phyloP scores from a whole-genome alignment of 2,113 vertebrate species.

The Mystacornis crossleyi region DNA sequence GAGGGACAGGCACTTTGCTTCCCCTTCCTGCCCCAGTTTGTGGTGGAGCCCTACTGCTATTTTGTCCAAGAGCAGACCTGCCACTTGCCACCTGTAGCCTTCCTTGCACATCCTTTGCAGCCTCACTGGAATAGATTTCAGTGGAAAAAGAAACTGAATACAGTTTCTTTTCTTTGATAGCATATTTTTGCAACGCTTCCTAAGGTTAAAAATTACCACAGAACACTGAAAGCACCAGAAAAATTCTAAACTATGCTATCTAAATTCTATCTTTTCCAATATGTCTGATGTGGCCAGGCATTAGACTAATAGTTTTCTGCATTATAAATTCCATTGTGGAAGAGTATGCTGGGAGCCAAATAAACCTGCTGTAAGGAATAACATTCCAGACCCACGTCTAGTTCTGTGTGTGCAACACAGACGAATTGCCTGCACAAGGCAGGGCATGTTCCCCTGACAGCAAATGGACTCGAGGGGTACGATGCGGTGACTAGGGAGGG shows the following conservation, averaged over 20 bases:
- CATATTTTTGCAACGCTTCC: neutral
- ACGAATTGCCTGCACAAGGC: neutral
- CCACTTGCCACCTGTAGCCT: neutral
- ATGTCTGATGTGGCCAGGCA: neutral
- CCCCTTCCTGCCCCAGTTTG: neutral
- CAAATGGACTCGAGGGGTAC: neutral
- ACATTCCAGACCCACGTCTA: neutral
- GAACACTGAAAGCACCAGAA: neutral
- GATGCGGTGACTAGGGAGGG: neutral
- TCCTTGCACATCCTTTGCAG: neutral
- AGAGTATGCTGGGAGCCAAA: neutral
- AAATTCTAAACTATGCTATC: neutral
- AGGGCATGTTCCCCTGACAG: neutral
- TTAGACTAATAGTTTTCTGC: neutral
- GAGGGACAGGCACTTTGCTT: neutral
- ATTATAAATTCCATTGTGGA: neutral
- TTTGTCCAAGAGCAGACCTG: neutral
- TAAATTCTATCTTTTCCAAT: neutral
- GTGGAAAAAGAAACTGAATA: neutral
- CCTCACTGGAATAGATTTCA: neutral
- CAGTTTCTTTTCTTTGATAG: neutral
- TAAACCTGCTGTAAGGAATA: neutral
- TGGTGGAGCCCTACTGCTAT: rapidly evolving
- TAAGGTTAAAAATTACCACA: neutral
- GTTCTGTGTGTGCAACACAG: neutral